phyloP scores from a whole-genome alignment of 2,797 vertebrate genomes.

The Margarornis squamiger region DNA sequence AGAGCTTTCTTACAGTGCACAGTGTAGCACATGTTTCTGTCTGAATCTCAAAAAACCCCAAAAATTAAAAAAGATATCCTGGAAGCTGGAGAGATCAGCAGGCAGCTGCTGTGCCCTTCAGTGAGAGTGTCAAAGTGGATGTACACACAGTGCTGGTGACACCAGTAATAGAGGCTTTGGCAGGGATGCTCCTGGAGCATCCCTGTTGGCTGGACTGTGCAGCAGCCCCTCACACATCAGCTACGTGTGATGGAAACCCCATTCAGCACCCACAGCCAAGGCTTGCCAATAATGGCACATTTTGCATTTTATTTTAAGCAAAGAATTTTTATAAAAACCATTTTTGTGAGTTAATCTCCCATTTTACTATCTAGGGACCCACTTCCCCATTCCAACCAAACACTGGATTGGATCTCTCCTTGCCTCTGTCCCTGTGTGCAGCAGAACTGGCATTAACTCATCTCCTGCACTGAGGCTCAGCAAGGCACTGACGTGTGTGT shows the following conservation, averaged over 20 bases:
- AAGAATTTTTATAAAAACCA: not conserved
- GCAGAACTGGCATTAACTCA: not conserved
- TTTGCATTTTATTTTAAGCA: not conserved
- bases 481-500: not conserved
- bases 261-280: not conserved
- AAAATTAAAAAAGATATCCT: not conserved
- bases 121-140: not conserved
- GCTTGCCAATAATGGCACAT: too few species aligned
- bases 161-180: not conserved
- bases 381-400: not conserved
- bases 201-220: too few species aligned
- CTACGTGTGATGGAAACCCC: fast-evolving
- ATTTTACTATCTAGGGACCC: not conserved
- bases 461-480: not conserved
- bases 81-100: not conserved
- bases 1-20: not conserved
- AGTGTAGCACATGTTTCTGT: not conserved
- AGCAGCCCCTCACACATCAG: not conserved
- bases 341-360: not conserved
- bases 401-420: not conserved
- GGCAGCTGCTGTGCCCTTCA: not conserved
- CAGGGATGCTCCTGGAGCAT: not conserved
- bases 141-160: not conserved
- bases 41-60: not conserved
- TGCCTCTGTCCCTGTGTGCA: not conserved